Base-by-base conservation (phyloP, 2,888 invertebrate genomes). In the Andrena bucephala region DNA sequence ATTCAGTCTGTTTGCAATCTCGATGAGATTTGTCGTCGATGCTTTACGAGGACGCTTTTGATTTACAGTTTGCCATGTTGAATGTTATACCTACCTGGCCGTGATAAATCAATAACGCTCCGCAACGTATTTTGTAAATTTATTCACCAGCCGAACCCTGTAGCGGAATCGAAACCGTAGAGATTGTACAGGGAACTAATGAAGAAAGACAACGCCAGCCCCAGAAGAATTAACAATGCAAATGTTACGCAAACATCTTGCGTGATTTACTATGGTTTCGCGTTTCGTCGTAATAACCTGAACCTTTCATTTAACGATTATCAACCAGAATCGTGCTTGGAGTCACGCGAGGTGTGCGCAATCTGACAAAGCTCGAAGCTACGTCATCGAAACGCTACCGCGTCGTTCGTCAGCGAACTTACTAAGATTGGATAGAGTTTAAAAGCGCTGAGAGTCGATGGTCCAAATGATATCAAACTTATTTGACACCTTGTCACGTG, bases 281-380 rank as follows among this genome's bases (percentile, higher is more conserved):
- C 72, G 74, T 79, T 77, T 69, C 54, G 29, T 81, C 62, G 27
- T 52, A 54, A 72, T 79, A 81, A 87, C 81, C 75, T 59, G 65
- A 71, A 76, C 69, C 79, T 72, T 80, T 85, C 77, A 57, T 85
- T 87, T 83, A 85, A 76, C 72, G 77, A 84, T 84, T 81, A 77
- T 72, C 87, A 77, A 79, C 77, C 57, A 67, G 70, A 67, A 83
- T 85, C 77, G 31, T 29, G 71, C 8, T 62, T 48, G 20, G 16
- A 62, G 81, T 85, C 87, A 84, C 87, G 84, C 84, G 72, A 87
- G 8, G 67, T 75, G 71, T 75, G 78, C 66, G 69, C 59, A 66
- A 71, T 81, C 81, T 75, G 87, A 85, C 85, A 85, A 79, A 77
- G 77, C 81, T 77, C 70, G 59, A 8, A 60, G 75, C 81, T 81